Evolutionary conservation across 2,888 invertebrate species (phyloP).

Genomic region (Sepioteuthis lessoniana): DNA sequence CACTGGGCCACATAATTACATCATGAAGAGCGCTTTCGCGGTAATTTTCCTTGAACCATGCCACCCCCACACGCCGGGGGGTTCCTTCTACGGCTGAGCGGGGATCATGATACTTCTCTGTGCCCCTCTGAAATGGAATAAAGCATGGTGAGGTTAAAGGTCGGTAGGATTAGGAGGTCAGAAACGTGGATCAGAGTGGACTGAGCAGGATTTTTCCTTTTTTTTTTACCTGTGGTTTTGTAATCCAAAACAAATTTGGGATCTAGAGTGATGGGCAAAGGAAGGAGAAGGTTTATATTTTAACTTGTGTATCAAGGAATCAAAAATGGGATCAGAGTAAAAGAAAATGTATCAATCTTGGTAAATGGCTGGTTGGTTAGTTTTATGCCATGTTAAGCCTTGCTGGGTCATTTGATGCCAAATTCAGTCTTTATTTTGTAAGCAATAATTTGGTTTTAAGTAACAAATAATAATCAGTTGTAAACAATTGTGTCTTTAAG

Average conservation of each 20-base stretch:
- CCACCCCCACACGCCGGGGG: constrained; percentile 55
- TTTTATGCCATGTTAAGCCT: no score
- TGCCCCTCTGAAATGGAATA: constrained; percentile 64
- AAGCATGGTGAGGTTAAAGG: constrained; percentile 38
- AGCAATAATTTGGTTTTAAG: no score
- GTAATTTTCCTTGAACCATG: constrained; percentile 58
- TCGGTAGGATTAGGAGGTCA: constrained; percentile 24
- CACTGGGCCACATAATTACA: constrained; percentile 53
- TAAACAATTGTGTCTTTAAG: no score
- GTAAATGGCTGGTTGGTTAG: no score
- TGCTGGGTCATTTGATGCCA: no score
- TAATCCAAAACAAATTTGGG: background rate
- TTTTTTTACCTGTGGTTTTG: background rate
- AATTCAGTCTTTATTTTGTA: no score
- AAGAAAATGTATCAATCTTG: no score
- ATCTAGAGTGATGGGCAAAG: background rate
- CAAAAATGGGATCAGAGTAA: no score
- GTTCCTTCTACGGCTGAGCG: constrained; percentile 53
- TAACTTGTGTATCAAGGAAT: no score
- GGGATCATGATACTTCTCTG: constrained; percentile 61
- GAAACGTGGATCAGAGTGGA: constrained; percentile 47
- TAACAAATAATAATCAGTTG: no score
- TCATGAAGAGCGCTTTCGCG: constrained; percentile 55
- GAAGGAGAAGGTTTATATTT: background rate
- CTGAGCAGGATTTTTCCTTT: background rate